Evolutionary conservation across 2,888 invertebrate genomes (phyloP).

Genomic region (Drosophila kambysellisi): DNA sequence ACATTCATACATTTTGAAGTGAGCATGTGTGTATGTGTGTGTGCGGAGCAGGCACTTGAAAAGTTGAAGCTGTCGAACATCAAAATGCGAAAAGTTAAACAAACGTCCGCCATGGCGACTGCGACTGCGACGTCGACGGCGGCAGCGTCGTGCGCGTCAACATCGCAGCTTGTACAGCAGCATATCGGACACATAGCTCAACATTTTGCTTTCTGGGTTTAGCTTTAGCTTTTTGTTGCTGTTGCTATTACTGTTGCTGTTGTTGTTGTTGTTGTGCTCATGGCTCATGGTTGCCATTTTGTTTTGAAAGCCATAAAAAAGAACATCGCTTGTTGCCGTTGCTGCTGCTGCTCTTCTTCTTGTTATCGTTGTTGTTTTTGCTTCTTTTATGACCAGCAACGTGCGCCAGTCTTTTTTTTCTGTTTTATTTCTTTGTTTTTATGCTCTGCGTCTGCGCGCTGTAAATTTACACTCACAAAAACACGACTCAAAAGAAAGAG

Average conservation of each 20-base stretch:
- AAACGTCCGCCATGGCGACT: constrained; percentile 63
- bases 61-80: constrained; percentile 69
- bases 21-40: constrained; percentile 16
- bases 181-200: constrained; percentile 57
- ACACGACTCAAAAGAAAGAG: constrained; percentile 37
- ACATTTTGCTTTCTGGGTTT: constrained; percentile 59
- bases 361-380: constrained; percentile 28
- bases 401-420: constrained; percentile 55
- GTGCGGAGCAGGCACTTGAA: constrained; percentile 63
- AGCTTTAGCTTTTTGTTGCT: constrained; percentile 18
- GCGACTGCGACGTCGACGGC: constrained; percentile 16
- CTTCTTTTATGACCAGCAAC: constrained; percentile 59
- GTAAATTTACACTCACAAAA: constrained; percentile 34
- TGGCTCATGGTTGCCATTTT: constrained; percentile 77
- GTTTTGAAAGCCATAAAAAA: constrained; percentile 74
- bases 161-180: constrained; percentile 57
- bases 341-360: constrained; percentile 32
- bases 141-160: constrained; percentile 1
- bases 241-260: background rate
- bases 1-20: constrained; percentile 2
- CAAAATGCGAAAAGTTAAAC: constrained; percentile 81
- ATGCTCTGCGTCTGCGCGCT: constrained; percentile 66
- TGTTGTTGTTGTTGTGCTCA: constrained; percentile 19
- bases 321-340: constrained; percentile 56
- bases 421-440: constrained; percentile 47